These are phyloP conservation scores for Tylochromis polylepis DNA, from an alignment of 2,113 vertebrate species.

Conservation along the genomic window DNA sequence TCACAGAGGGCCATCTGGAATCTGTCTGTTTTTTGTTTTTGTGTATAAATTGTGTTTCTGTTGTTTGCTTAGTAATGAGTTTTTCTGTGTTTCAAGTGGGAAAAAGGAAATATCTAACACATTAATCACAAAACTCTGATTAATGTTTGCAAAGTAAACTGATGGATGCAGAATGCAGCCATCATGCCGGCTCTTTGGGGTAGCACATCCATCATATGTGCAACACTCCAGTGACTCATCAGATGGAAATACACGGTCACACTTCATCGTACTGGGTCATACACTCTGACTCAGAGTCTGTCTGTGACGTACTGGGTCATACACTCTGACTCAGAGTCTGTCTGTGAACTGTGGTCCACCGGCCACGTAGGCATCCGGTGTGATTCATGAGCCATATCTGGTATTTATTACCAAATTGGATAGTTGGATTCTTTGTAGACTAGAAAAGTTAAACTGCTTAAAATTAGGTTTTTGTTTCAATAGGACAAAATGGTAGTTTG, in stretches of 20 bases:
- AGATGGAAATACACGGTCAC: neutral
- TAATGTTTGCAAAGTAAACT: neutral
- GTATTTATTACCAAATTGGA: neutral
- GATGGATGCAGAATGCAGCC: neutral
- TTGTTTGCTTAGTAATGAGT: neutral
- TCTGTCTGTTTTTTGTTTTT: neutral
- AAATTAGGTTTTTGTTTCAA: neutral
- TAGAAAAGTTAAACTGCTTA: neutral
- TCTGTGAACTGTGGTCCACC: neutral
- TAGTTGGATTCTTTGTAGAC: neutral
- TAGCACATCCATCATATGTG: neutral
- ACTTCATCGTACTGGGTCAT: neutral
- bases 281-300: constrained; percentile 7
- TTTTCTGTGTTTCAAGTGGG: neutral
- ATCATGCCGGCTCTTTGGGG: neutral
- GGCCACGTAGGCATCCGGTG: neutral
- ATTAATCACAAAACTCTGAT: neutral
- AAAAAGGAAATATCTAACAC: neutral
- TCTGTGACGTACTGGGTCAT: neutral
- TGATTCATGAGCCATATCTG: neutral
- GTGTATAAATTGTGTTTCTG: neutral
- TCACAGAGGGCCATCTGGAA: constrained; percentile 38
- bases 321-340: constrained; percentile 13
- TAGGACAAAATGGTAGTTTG: neutral
- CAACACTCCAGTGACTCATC: constrained; percentile 21